A percentile compares a stretch with the other conserved stretches of the same genome.
Conservation (phyloP, 2,113 vertebrate species). For the Diglossa brunneiventris region DNA sequence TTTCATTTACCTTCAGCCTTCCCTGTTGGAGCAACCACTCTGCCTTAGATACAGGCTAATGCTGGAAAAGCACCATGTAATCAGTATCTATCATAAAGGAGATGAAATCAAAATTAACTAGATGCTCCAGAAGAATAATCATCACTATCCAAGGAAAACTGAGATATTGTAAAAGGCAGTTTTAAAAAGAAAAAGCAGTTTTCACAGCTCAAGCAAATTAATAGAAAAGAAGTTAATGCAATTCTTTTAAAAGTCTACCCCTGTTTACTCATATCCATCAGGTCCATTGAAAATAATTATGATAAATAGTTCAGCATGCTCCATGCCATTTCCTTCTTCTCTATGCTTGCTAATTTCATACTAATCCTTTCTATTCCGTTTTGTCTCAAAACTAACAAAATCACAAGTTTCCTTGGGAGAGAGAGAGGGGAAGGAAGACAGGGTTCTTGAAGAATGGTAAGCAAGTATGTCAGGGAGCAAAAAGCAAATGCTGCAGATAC, state of each 20-base stretch:
- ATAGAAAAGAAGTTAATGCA: background rate
- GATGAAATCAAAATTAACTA: background rate
- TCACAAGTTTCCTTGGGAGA: background rate
- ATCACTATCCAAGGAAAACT: background rate
- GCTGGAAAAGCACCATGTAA: background rate
- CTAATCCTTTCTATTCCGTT: background rate
- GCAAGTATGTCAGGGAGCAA: background rate
- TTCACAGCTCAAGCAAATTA: background rate
- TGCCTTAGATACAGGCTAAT: background rate
- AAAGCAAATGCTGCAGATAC: background rate
- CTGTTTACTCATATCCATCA: background rate
- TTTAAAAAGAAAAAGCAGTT: background rate
- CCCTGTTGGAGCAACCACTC: background rate
- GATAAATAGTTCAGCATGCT: background rate
- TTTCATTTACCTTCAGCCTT: background rate
- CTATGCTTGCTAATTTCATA: background rate
- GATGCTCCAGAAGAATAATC: background rate
- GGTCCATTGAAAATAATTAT: background rate
- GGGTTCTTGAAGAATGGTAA: background rate
- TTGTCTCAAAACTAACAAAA: background rate
- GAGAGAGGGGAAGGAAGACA: background rate
- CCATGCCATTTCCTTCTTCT: background rate
- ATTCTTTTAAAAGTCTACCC: background rate
- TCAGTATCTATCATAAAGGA: background rate
- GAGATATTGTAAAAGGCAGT: background rate